phyloP scores from a whole-genome alignment of 1,140 invertebrate genomes.

The Lepidurus couesii region DNA sequence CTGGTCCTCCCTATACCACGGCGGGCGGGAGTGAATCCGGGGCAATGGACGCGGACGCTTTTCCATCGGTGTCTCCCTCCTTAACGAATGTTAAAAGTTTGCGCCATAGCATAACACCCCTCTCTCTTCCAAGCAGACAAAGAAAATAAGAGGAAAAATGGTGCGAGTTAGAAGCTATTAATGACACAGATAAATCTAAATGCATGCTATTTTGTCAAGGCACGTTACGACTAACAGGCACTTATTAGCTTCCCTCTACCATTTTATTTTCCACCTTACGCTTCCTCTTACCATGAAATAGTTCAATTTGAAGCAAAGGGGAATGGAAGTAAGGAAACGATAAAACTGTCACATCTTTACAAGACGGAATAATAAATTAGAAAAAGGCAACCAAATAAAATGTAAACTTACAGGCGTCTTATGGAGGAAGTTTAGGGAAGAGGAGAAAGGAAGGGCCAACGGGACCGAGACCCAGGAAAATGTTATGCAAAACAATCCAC shows the following conservation, averaged over 20 bases:
- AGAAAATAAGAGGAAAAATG: not conserved
- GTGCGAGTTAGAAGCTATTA: not conserved
- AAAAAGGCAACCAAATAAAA: not conserved
- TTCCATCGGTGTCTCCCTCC: not conserved
- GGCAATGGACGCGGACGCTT: conserved; percentile 10
- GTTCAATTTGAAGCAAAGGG: not conserved
- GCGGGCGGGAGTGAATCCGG: not conserved
- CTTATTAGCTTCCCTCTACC: conserved; percentile 11
- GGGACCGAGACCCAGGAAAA: not conserved
- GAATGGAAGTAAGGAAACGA: not conserved
- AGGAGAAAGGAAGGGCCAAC: not conserved
- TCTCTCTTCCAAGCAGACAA: not conserved
- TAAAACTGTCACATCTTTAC: conserved; percentile 11
- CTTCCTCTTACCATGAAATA: conserved; percentile 17
- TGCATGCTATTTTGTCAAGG: conserved; percentile 18
- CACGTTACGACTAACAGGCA: conserved; percentile 5
- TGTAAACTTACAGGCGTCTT: not conserved
- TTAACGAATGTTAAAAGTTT: not conserved
- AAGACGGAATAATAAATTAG: not conserved
- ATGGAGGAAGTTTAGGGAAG: not conserved
- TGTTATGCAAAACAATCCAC: not conserved
- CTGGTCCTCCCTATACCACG: not conserved
- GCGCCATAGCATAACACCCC: not conserved
- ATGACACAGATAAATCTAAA: conserved; percentile 14
- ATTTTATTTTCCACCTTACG: conserved; percentile 13